A percentile compares a stretch with the other conserved stretches of the same genome.
phyloP scores from a whole-genome alignment of 2,113 vertebrate species.

The Triplophysa tibetana region DNA sequence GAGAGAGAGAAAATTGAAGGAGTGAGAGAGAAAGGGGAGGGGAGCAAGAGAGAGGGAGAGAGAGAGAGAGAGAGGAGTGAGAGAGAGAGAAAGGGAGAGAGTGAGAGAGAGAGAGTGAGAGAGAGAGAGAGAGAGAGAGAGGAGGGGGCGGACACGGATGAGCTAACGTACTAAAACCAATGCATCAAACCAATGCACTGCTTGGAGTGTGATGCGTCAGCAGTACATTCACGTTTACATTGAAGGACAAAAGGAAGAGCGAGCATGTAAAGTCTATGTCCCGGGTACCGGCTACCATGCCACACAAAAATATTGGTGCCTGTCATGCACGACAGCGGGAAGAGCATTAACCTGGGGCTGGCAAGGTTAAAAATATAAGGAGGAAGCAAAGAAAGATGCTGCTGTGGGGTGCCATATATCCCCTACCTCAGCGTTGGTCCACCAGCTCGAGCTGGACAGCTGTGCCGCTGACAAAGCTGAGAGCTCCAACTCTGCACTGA shows the following conservation, averaged over 20 bases:
- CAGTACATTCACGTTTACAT: slow-evolving; percentile 84
- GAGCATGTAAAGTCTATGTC: slow-evolving; percentile 69
- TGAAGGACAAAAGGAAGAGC: slow-evolving; percentile 82
- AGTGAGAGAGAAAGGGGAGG: slow-evolving; percentile 43
- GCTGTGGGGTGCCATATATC: slow-evolving; percentile 64
- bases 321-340: slow-evolving; percentile 34
- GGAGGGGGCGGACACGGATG: slow-evolving; percentile 63
- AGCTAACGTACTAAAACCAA: slow-evolving; percentile 77
- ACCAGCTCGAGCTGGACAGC: slow-evolving; percentile 60
- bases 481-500: slow-evolving; percentile 73
- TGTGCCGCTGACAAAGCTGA: slow-evolving; percentile 63
- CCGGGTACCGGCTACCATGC: slow-evolving; percentile 67
- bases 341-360: slow-evolving; percentile 56
- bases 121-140: slow-evolving; percentile 34
- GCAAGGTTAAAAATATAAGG: slow-evolving; percentile 43
- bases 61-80: background rate
- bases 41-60: slow-evolving; percentile 48
- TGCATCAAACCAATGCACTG: slow-evolving; percentile 84
- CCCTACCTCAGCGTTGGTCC: slow-evolving; percentile 58
- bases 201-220: slow-evolving; percentile 84
- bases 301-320: slow-evolving; percentile 47
- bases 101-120: slow-evolving; percentile 43
- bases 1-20: background rate
- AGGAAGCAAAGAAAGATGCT: slow-evolving; percentile 52
- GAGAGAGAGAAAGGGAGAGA: slow-evolving; percentile 48